These are phyloP conservation scores for Irena cyanogastra DNA, from an alignment of 2,113 vertebrate species.

Conservation along the genomic window DNA sequence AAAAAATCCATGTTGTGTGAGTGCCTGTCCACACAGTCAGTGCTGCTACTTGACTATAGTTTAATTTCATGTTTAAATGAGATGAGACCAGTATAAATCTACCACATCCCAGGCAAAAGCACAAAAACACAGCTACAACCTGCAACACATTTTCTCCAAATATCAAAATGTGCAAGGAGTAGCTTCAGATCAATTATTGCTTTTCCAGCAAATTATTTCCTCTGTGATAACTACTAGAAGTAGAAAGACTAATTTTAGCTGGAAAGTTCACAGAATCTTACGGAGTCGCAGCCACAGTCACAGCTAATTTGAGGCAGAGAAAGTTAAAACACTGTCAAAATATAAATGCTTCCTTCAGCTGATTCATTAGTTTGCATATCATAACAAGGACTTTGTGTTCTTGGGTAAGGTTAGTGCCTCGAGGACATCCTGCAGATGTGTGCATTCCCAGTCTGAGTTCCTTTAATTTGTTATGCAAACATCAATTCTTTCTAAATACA, in stretches of 20 bases:
- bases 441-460: neutral
- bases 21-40: neutral
- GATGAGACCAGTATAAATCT: neutral
- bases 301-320: constrained; percentile 4
- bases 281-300: neutral
- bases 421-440: neutral
- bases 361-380: constrained; percentile 1
- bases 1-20: neutral
- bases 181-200: neutral
- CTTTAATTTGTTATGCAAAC: constrained; percentile 54
- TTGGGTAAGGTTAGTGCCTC: constrained; percentile 24
- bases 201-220: constrained; percentile 20
- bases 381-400: constrained; percentile 8
- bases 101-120: neutral
- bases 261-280: constrained; percentile 21
- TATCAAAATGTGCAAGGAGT: neutral
- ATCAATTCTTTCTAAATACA: constrained; percentile 31
- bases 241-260: constrained; percentile 33
- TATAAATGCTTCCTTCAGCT: constrained; percentile 32
- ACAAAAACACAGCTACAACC: neutral
- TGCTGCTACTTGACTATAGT: neutral
- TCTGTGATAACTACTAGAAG: neutral
- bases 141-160: neutral
- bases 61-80: neutral
- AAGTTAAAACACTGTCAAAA: constrained; percentile 35